Percentiles rank a stretch among this genome's conserved stretches.
Conservation (phyloP, 2,113 vertebrate genomes). For the Pantherophis guttatus region DNA sequence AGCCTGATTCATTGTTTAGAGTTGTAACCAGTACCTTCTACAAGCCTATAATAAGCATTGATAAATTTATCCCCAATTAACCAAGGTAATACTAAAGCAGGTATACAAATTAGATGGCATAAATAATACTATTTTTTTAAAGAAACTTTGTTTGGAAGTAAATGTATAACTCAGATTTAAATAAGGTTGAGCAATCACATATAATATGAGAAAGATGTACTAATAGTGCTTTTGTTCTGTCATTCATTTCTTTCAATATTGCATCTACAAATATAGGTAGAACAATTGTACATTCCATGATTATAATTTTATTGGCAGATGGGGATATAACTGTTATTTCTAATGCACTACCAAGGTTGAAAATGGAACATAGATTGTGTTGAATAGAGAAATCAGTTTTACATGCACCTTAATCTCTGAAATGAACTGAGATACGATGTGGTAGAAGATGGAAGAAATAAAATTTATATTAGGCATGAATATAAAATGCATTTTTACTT, state of each 20-base stretch:
- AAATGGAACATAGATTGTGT: conserved; percentile 58
- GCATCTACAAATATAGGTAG: conserved; percentile 61
- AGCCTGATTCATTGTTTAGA: neutral
- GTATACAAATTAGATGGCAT: neutral
- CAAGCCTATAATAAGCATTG: neutral
- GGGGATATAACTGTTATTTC: conserved; percentile 68
- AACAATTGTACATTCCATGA: conserved; percentile 57
- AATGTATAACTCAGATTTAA: conserved; percentile 27
- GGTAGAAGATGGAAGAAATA: conserved; percentile 55
- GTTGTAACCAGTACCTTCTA: neutral
- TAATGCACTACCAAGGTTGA: conserved; percentile 48
- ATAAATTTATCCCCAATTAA: neutral
- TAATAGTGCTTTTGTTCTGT: conserved; percentile 52
- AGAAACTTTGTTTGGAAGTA: conserved; percentile 30
- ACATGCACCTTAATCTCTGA: conserved; percentile 61
- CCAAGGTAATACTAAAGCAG: neutral
- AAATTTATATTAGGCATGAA: conserved; percentile 58
- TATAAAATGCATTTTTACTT: conserved; percentile 59
- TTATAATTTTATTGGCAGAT: conserved; percentile 72
- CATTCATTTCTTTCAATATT: conserved; percentile 47
- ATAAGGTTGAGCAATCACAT: conserved; percentile 42
- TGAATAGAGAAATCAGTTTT: conserved; percentile 47
- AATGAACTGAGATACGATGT: conserved; percentile 58
- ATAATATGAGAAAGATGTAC: conserved; percentile 44
- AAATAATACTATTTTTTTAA: neutral